Conservation (phyloP, 1,140 invertebrate genomes). For the Meloidogyne chitwoodi region DNA sequence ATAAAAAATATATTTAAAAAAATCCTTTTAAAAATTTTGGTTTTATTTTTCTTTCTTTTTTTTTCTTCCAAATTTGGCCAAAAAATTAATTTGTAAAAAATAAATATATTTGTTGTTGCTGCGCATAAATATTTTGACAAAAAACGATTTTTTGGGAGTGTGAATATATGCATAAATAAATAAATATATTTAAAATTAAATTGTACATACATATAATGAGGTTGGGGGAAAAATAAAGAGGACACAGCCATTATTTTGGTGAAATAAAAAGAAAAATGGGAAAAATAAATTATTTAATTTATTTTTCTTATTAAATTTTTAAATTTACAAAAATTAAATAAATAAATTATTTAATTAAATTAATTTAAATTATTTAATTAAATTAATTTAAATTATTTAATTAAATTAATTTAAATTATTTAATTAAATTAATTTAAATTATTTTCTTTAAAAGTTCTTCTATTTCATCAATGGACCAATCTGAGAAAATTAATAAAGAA, state of each 20-base stretch:
- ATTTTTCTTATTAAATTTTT: too few species aligned
- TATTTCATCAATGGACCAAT: not conserved
- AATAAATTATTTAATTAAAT: too few species aligned
- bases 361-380: too few species aligned
- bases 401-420: too few species aligned
- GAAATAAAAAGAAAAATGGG: not conserved
- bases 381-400: too few species aligned
- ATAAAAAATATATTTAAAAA: too few species aligned
- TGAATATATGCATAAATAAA: not conserved
- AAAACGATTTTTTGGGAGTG: not conserved
- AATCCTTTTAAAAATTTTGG: too few species aligned
- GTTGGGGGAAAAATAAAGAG: not conserved
- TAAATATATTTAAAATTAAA: not conserved
- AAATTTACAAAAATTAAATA: too few species aligned
- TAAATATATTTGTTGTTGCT: not conserved
- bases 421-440: too few species aligned
- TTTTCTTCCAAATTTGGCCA: not conserved
- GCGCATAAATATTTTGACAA: not conserved
- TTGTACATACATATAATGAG: not conserved
- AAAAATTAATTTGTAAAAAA: not conserved
- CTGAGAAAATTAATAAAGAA: not conserved
- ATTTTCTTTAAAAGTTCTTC: too few species aligned
- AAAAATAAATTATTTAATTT: not conserved
- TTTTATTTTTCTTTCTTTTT: not conserved
- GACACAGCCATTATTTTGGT: not conserved